phyloP scores from a whole-genome alignment of 2,888 invertebrate species.

The Acleris cristana region DNA sequence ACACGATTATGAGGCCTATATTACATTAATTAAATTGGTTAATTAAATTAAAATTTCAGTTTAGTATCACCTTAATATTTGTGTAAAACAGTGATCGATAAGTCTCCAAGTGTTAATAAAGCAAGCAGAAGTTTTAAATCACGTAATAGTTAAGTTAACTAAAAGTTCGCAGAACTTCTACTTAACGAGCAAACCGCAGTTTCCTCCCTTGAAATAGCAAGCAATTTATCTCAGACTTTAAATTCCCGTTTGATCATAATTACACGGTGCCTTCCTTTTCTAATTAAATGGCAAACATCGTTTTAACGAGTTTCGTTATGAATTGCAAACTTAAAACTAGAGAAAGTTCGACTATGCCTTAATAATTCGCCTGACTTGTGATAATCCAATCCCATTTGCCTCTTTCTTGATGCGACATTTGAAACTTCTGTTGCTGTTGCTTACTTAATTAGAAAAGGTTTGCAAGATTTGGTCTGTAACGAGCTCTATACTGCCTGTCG shows the following conservation, averaged over 20 bases:
- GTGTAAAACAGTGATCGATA: too few relatives aligned
- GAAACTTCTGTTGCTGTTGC: not conserved
- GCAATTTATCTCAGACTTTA: conserved; percentile 15
- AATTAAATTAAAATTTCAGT: too few relatives aligned
- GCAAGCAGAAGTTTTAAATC: too few relatives aligned
- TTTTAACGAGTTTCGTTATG: conserved; percentile 20
- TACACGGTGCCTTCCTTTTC: conserved; percentile 13
- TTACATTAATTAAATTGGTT: too few relatives aligned
- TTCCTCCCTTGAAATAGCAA: not conserved
- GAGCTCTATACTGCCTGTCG: too few relatives aligned
- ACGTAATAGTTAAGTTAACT: not conserved
- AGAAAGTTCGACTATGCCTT: conserved; percentile 1
- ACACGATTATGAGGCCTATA: too few relatives aligned
- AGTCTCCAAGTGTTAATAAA: too few relatives aligned
- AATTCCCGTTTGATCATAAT: conserved; percentile 24
- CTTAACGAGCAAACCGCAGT: conserved; percentile 18
- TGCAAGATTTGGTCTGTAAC: too few relatives aligned
- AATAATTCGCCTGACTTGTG: not conserved
- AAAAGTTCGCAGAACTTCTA: not conserved
- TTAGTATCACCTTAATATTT: too few relatives aligned
- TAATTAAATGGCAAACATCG: conserved; percentile 21
- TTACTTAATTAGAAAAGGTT: too few relatives aligned
- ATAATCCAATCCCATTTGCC: not conserved
- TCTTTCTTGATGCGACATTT: not conserved
- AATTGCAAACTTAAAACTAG: not conserved